Percentiles rank a stretch among this genome's conserved stretches.
These are phyloP conservation scores for Elysia crispata DNA, from an alignment of 2,888 invertebrate genomes.

Conservation along the genomic window DNA sequence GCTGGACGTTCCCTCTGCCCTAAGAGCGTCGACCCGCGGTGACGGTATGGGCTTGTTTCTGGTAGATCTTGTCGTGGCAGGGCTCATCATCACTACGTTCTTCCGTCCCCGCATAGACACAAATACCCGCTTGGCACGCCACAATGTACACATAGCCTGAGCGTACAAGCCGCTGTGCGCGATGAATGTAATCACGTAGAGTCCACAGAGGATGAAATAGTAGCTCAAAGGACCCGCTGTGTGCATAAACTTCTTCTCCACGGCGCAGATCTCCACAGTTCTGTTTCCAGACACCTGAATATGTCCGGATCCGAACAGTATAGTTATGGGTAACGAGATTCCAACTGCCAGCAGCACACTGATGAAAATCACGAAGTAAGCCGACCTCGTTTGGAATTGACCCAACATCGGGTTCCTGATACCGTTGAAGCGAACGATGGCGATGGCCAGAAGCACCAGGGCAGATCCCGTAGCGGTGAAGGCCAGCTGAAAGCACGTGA, in stretches of 20 bases:
- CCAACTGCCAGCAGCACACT: slow-evolving; percentile 6
- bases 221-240: slow-evolving; percentile 28
- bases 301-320: slow-evolving; percentile 29
- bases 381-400: slow-evolving; percentile 2
- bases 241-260: slow-evolving; percentile 23
- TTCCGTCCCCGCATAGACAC: slow-evolving; percentile 18
- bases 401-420: slow-evolving; percentile 15
- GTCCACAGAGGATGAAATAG: slow-evolving; percentile 19
- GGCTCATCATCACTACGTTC: slow-evolving; percentile 34
- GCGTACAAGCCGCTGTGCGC: slow-evolving; percentile 18
- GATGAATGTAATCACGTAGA: slow-evolving; percentile 28
- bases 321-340: slow-evolving; percentile 17
- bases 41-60: background rate
- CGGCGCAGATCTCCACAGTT: slow-evolving; percentile 32
- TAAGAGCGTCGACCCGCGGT: background rate
- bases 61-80: background rate
- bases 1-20: background rate
- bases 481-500: slow-evolving; percentile 42
- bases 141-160: slow-evolving; percentile 2
- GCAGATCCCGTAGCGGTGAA: slow-evolving; percentile 41
- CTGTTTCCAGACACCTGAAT: slow-evolving; percentile 10
- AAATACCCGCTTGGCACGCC: slow-evolving; percentile 20
- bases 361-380: slow-evolving; percentile 13
- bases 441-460: slow-evolving; percentile 34
- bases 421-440: slow-evolving; percentile 32